These are phyloP conservation scores for Garra rufa DNA, from an alignment of 2,113 vertebrate species.

Conservation along the genomic window DNA sequence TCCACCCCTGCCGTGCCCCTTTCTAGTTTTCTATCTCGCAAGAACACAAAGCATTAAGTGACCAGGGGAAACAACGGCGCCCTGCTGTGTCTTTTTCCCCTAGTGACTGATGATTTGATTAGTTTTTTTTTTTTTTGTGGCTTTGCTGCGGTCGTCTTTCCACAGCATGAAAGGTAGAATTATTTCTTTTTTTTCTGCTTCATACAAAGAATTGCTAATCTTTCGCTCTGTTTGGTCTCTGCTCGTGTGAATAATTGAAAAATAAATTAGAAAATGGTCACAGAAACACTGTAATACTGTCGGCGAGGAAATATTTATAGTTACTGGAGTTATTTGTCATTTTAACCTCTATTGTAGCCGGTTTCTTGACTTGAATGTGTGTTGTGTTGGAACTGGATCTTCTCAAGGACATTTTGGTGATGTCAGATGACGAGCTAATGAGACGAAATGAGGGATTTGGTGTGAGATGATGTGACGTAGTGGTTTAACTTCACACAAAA, in stretches of 20 bases:
- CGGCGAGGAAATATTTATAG: slow-evolving; percentile 3
- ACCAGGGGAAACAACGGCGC: not conserved
- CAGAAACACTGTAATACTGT: not conserved
- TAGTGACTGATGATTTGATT: slow-evolving; percentile 28
- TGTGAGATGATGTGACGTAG: not conserved
- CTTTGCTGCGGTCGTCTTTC: not conserved
- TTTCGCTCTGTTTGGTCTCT: slow-evolving; percentile 27
- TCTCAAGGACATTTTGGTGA: not conserved
- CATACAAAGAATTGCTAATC: slow-evolving; percentile 14
- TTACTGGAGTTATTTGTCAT: slow-evolving; percentile 65
- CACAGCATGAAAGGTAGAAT: not conserved
- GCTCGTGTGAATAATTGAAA: slow-evolving; percentile 40
- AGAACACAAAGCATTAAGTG: slow-evolving; percentile 31
- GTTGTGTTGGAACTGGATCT: not conserved
- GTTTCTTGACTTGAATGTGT: not conserved
- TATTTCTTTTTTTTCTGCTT: not conserved
- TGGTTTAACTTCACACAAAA: not conserved
- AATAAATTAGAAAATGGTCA: slow-evolving; percentile 38
- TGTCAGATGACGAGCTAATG: not conserved
- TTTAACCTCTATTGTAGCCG: slow-evolving; percentile 62
- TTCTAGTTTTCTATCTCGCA: slow-evolving; percentile 10
- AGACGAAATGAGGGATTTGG: not conserved
- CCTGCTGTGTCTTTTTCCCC: not conserved
- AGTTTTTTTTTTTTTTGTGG: slow-evolving; percentile 11
- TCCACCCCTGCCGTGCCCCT: not conserved